Evolutionary conservation across 1,140 invertebrate genomes (phyloP), one percentile per base, ranked within the genome.

Genomic region (Hormaphis cornu): DNA sequence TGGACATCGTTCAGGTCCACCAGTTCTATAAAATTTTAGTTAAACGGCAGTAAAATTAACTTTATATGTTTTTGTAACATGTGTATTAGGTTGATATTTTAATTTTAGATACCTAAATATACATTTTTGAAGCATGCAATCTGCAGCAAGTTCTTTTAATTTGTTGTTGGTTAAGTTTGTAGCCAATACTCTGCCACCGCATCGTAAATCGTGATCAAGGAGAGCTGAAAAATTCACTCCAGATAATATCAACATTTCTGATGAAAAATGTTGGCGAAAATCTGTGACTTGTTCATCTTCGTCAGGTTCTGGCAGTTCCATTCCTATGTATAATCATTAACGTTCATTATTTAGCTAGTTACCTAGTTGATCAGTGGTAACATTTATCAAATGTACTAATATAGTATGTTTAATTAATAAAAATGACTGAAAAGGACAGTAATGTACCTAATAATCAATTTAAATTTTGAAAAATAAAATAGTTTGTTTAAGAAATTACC

Each of bases 51-150:
- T 54, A 33, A 33, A 58, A 35, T 6, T 24, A 6, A 35, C 14
- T 14, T 33, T 6, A 18, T 14, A 14, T 16, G n/a, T n/a, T n/a
- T n/a, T n/a, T n/a, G n/a, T n/a, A 22, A 18, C 9, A 42, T 42
- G n/a, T 3, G 7, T 42, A 24, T 42, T 26, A 37, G 40, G n/a
- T n/a, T n/a, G n/a, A n/a, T n/a, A n/a, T n/a, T n/a, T n/a, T n/a
- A n/a, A n/a, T n/a, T 24, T 7, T 14, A 5, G 50, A 73, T 78
- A 81, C 79, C 81, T 81, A 73, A 86, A 86, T 72, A 83, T 81
- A 76, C 87, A 88, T 75, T 85, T 86, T 74, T 88, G 86, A 30
- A 88, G 81, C 81, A 88, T 87, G 73, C 87, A 88, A 69, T 83
- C 80, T 0, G 81, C 80, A 16, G 84, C 81, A 63, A 81, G 76